These are phyloP conservation scores for Epirrhoe alternata DNA, from an alignment of 2,888 invertebrate genomes.

Conservation along the genomic window DNA sequence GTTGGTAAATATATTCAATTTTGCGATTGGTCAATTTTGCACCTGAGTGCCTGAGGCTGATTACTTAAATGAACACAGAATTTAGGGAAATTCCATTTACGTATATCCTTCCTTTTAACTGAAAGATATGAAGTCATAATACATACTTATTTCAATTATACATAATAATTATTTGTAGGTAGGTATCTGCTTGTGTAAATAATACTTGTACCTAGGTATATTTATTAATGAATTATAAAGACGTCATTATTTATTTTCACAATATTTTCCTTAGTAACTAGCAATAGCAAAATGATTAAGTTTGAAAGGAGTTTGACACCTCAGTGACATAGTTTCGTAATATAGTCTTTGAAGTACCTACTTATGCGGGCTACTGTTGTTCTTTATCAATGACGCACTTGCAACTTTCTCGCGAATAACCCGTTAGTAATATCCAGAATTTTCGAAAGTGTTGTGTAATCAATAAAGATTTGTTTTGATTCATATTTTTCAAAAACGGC, in stretches of 20 bases:
- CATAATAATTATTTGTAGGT: no score
- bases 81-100: no score
- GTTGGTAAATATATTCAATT: no score
- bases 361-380: slow-evolving; percentile 62
- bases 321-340: not conserved
- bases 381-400: slow-evolving; percentile 43
- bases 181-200: no score
- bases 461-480: no score
- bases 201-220: not conserved
- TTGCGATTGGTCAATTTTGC: no score
- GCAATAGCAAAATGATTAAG: not conserved
- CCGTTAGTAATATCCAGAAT: not conserved
- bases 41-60: no score
- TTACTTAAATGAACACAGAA: no score
- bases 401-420: slow-evolving; percentile 70
- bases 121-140: no score
- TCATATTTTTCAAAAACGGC: no score
- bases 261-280: not conserved
- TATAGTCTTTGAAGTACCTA: slow-evolving; percentile 3
- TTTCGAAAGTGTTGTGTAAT: not conserved
- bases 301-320: not conserved
- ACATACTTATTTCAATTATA: no score
- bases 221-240: not conserved
- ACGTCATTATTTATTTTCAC: not conserved
- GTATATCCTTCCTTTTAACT: no score